Base-by-base conservation (phyloP, 2,888 invertebrate genomes). In the Melipona bicolor region DNA sequence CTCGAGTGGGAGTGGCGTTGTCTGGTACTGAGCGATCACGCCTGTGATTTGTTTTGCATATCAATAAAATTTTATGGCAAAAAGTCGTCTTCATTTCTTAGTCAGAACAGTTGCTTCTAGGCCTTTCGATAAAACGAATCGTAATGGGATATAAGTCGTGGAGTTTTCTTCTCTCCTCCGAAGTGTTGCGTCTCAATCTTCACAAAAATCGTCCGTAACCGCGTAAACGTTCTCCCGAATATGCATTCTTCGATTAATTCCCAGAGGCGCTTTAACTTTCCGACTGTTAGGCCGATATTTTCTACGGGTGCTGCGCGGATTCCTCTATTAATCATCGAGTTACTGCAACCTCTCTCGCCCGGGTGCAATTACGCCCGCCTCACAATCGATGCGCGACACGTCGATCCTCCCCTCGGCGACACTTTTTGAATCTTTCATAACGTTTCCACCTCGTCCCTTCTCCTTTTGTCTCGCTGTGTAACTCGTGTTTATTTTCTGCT, bases 341-440 rank as follows among this genome's bases (percentile, higher is more conserved):
- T 69, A 54, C 69, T 32, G 54, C 69, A 15, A 54, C 27, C 69
- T 69, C 69, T 54, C 69, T n/a, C 32, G 67, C 43, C 43, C 9
- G 43, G 43, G 15, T 69, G 54, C 69, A 69, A 69, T 69, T 69
- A 69, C 69, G 21, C 32, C 4, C 15, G 19, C 24, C n/a, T 27
- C 17, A 24, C 71, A 59, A 59, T 71, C 71, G 56, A 71, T 71
- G 36, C 59, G 32, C 56, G 56, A 71, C 56, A 71, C 71, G 56
- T 71, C 71, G 43, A 59, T 59, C 71, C n/a, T 43, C 24, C 71
- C 19, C 43, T 43, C 19, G 9, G n/a, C 69, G 52, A 69, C 69
- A 17, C 32, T 54, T 54, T 69, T 69, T 69, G 69, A 69, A 71
- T 71, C 36, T 71, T 71, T 71, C 56, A 71, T 59, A 43, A 71